A percentile compares a stretch with the other conserved stretches of the same genome.
These are phyloP conservation scores for Anas georgica DNA, from an alignment of 2,797 vertebrate species.

Conservation along the genomic window DNA sequence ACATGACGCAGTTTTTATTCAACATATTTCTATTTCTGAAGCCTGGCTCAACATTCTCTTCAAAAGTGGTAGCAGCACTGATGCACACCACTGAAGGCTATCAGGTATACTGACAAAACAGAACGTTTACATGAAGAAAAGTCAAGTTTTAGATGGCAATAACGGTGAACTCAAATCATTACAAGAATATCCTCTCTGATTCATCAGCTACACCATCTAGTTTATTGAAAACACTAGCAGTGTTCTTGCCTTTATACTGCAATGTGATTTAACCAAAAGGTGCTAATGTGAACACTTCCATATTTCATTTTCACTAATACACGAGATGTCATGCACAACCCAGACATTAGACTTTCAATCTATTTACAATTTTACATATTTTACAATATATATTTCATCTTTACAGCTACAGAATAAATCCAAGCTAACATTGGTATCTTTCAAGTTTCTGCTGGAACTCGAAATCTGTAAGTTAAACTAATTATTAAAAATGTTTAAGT, in stretches of 20 bases:
- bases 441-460: slow-evolving; percentile 10
- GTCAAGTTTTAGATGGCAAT: neutral
- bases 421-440: slow-evolving; percentile 42
- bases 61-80: neutral
- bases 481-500: slow-evolving; percentile 59
- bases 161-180: neutral
- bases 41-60: neutral
- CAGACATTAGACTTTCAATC: slow-evolving; percentile 45
- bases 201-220: neutral
- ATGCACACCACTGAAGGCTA: neutral
- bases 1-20: neutral
- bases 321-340: slow-evolving; percentile 60
- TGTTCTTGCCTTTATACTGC: neutral
- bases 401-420: slow-evolving; percentile 72
- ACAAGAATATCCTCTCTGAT: neutral
- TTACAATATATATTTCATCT: slow-evolving; percentile 73
- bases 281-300: neutral
- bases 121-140: neutral
- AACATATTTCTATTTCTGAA: neutral
- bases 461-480: neutral
- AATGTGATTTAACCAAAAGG: neutral
- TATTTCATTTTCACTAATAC: slow-evolving; percentile 29
- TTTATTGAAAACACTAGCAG: neutral
- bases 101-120: neutral
- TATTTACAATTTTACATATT: slow-evolving; percentile 84